Base-by-base conservation (phyloP, 2,797 vertebrate genomes). In the Bufotes viridis region DNA sequence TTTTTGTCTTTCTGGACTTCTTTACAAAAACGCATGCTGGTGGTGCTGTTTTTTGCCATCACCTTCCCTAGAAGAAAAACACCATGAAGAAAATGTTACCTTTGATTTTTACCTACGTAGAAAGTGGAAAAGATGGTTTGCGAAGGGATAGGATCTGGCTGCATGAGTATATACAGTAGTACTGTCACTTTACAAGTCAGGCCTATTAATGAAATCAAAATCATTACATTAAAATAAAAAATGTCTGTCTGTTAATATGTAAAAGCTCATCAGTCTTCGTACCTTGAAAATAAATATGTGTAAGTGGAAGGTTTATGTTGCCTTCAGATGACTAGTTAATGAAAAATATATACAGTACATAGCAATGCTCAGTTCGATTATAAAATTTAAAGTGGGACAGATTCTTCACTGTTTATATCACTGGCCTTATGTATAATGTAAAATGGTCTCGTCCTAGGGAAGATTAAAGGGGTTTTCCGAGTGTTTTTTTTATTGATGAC, bases 361-460 rank as follows among this genome's bases (percentile, higher is more conserved):
- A 15, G 24, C 15, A 60, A 51, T 14, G n/a, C 63, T 60, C 9
- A 2, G 51, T 58, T n/a, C 63, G 14, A 80, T 42, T n/a, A 58
- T 79, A 18, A 78, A 78, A 80, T 80, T 63, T 86, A 51, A 86
- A 29, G 18, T 67, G 51, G 20, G 67, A 85, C 26, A 22, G n/a
- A 79, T 79, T 80, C 20, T 70, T 11, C 81, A 84, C n/a, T 17
- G 69, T 67, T 84, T 63, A 80, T 6, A 87, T 51, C 74, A 8
- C 74, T 78, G 11, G 17, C 3, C 74, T 89, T 78, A 89, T 87
- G 63, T 57, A 83, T 84, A 84, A 84, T 80, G 88, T 78, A 89
- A 58, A 87, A 89, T 84, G 58, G 53, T 78, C 72, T 86, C 76
- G 78, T 89, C 42, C 70, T 55, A 74, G 18, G 70, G 34, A 14